Base-by-base conservation (phyloP, 1,140 invertebrate species). In the Zaprionus capensis region DNA sequence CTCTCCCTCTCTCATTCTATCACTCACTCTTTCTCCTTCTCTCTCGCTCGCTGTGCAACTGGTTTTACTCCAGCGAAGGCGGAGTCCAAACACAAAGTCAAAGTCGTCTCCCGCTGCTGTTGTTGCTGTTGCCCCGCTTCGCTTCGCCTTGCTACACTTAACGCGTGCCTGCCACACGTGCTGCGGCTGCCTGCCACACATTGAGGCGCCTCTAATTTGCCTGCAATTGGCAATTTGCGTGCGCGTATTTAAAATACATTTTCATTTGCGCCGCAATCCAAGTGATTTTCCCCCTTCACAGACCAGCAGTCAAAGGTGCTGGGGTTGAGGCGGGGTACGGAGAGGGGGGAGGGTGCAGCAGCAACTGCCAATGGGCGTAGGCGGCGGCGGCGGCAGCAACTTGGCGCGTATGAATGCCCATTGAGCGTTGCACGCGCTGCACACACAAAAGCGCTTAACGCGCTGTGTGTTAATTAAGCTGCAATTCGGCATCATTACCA, bases 381-480 rank as follows among this genome's bases (percentile, higher is more conserved):
- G 31, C 31, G 28, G 6, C 6, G 5, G 28, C 28, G 28, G 7
- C 28, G 2, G 28, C 9, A 3, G 28, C 31, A 34, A 34, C 9
- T 34, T 41, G 41, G 31, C 64, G 70, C 46, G 63, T 67, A 68
- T 68, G 78, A 85, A 63, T 78, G 70, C 51, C 38, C 74, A 59
- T 58, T 61, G 55, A 61, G 15, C 24, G 74, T 62, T 49, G 22
- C 61, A 36, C 20, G 22, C 61, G 49, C 20, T 44, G 51, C 22
- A 31, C 85, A 90, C 76, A 90, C 80, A 90, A 74, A 76, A 64
- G 85, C 85, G 80, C 81, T 85, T 90, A 85, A 85, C 76, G 67
- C 76, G 73, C 82, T 82, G 72, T 90, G 81, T 85, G 87, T 91
- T 87, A 87, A 87, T 91, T 91, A 91, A 91, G 82, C 82, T 74